A percentile compares a stretch with the other conserved stretches of the same genome.
Conservation (phyloP, 2,113 vertebrate genomes). For the Anser cygnoides region DNA sequence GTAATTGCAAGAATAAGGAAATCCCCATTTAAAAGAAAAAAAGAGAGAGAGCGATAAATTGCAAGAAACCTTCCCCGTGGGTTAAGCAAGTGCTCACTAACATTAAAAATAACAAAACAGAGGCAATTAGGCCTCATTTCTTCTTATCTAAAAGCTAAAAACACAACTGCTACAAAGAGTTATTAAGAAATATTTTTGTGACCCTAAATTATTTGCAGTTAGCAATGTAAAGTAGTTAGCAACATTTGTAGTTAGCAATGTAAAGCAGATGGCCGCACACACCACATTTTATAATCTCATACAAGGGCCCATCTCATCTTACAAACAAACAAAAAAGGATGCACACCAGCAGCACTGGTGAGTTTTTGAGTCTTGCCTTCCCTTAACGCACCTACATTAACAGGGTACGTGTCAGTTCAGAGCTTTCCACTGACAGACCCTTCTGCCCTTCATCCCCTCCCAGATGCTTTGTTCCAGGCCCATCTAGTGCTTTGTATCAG, state of each 20-base stretch:
- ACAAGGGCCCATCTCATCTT: neutral
- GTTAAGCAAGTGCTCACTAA: neutral
- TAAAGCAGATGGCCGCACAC: neutral
- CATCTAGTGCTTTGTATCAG: neutral
- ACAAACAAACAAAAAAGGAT: neutral
- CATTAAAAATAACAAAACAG: neutral
- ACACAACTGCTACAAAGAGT: neutral
- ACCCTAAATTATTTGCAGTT: neutral
- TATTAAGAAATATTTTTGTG: neutral
- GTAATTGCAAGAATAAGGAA: neutral
- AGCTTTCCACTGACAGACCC: neutral
- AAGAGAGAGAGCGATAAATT: accelerated
- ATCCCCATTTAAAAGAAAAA: neutral
- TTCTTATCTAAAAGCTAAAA: neutral
- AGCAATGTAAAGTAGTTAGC: too few relatives aligned
- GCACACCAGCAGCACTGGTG: neutral
- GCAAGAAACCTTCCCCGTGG: accelerated
- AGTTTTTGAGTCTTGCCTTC: neutral
- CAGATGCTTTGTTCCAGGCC: neutral
- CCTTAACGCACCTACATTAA: neutral
- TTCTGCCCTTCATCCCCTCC: neutral
- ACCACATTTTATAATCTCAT: neutral
- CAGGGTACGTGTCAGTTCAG: too few relatives aligned
- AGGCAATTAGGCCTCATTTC: neutral
- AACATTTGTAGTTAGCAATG: neutral